Conservation (phyloP, 2,113 vertebrate species). For the Pontoporia blainvillei region DNA sequence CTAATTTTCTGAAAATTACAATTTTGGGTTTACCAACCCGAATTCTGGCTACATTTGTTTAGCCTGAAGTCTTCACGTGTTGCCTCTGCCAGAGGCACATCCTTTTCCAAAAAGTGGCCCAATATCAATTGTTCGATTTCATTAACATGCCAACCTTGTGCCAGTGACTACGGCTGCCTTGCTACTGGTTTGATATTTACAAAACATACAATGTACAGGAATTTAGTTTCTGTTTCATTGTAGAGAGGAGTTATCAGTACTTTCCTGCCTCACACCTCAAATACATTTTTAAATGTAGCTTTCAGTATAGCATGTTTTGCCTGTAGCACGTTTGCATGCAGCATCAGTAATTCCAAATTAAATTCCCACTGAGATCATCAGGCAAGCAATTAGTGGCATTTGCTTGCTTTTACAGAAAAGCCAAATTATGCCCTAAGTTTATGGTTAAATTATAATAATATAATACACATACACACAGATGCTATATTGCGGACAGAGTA, state of each 20-base stretch:
- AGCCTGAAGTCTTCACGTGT: neutral
- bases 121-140: neutral
- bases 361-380: constrained; percentile 30
- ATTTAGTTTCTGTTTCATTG: neutral
- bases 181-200: neutral
- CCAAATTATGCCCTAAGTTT: neutral
- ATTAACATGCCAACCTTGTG: neutral
- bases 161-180: neutral
- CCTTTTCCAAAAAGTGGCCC: neutral
- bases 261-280: neutral
- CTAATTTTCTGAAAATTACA: neutral
- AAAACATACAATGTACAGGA: neutral
- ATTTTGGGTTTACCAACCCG: neutral
- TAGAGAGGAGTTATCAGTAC: neutral
- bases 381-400: constrained; percentile 8
- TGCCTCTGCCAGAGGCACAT: neutral
- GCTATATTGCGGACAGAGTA: neutral
- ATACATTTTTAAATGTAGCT: neutral
- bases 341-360: neutral
- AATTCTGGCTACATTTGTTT: neutral
- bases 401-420: constrained; percentile 17
- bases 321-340: neutral
- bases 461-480: neutral
- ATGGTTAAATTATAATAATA: constrained; percentile 7
- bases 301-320: neutral